Evolutionary conservation across 2,888 invertebrate genomes (phyloP).

Genomic region (Endomychus coccineus): DNA sequence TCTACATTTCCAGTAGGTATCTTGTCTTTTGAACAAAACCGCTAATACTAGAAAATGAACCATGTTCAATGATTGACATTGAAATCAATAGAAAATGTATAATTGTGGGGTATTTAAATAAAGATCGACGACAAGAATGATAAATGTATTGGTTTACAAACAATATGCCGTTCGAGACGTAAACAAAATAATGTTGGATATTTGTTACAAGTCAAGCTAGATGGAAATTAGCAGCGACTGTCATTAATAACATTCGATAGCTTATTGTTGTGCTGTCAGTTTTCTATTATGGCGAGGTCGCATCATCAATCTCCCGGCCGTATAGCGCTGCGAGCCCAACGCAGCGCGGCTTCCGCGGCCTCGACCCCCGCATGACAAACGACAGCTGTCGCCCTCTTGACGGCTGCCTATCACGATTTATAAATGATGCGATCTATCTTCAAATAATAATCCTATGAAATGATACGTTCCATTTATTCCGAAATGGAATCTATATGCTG

Average conservation of each 20-base stretch:
- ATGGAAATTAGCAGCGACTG: slow-evolving; percentile 40
- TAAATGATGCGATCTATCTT: slow-evolving; percentile 11
- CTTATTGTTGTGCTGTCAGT: slow-evolving; percentile 43
- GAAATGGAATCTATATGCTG: no score
- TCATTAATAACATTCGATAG: slow-evolving; percentile 44
- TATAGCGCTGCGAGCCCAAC: slow-evolving; percentile 37
- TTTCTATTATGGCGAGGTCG: slow-evolving; percentile 41
- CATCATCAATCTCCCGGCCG: slow-evolving; percentile 40
- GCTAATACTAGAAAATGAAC: no score
- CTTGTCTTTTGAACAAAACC: no score
- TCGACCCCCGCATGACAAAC: slow-evolving; percentile 57
- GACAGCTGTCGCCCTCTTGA: slow-evolving; percentile 55
- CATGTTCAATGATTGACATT: no score
- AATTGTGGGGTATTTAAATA: no score
- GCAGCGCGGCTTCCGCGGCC: slow-evolving; percentile 44
- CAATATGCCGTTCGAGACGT: slow-evolving; percentile 30
- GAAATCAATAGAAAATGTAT: no score
- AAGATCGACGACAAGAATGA: slow-evolving; percentile 15
- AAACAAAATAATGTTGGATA: slow-evolving; percentile 34
- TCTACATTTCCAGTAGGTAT: no score
- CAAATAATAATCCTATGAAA: no score
- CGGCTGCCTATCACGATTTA: slow-evolving; percentile 62
- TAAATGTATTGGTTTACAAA: slow-evolving; percentile 21
- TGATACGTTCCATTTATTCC: no score
- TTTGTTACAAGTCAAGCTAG: slow-evolving; percentile 29